phyloP scores from a whole-genome alignment of 2,888 invertebrate species.

The Drosophila nr. fundita region DNA sequence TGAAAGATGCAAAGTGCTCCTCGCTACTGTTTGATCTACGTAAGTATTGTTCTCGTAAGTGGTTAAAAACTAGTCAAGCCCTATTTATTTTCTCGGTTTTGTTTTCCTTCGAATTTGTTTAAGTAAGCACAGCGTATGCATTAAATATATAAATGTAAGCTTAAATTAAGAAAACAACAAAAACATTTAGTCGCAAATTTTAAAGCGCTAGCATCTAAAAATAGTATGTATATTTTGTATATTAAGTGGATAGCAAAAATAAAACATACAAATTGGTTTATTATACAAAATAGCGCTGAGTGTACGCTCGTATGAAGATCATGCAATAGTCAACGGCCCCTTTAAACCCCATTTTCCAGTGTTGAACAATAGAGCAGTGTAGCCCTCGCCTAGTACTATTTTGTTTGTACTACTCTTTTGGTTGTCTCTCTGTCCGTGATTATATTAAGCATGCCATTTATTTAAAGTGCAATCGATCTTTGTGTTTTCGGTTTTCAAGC shows the following conservation, averaged over 20 bases:
- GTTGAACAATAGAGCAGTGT: conserved; percentile 11
- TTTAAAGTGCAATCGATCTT: conserved; percentile 24
- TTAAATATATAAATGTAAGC: conserved; percentile 49
- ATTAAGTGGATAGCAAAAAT: conserved; percentile 40
- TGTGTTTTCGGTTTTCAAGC: conserved; percentile 27
- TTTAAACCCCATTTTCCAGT: conserved; percentile 2
- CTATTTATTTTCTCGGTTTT: conserved; percentile 28
- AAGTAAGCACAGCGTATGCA: conserved; percentile 37
- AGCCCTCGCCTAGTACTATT: background rate
- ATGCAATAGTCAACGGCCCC: conserved; percentile 6
- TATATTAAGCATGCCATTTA: conserved; percentile 1
- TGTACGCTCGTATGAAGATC: conserved; percentile 2
- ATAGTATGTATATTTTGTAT: conserved; percentile 33
- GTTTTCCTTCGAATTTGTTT: background rate
- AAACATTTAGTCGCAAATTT: conserved; percentile 55
- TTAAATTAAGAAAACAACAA: conserved; percentile 62
- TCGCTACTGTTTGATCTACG: conserved; percentile 24
- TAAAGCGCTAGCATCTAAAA: conserved; percentile 48
- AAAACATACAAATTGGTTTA: conserved; percentile 24
- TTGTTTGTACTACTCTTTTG: conserved; percentile 1
- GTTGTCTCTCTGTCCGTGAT: background rate
- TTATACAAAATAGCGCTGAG: conserved; percentile 28
- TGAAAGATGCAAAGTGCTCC: conserved; percentile 23
- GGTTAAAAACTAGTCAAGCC: conserved; percentile 48
- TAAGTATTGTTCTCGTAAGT: conserved; percentile 13